Evolutionary conservation across 2,888 invertebrate species (phyloP).

Genomic region (Andrena camellia): DNA sequence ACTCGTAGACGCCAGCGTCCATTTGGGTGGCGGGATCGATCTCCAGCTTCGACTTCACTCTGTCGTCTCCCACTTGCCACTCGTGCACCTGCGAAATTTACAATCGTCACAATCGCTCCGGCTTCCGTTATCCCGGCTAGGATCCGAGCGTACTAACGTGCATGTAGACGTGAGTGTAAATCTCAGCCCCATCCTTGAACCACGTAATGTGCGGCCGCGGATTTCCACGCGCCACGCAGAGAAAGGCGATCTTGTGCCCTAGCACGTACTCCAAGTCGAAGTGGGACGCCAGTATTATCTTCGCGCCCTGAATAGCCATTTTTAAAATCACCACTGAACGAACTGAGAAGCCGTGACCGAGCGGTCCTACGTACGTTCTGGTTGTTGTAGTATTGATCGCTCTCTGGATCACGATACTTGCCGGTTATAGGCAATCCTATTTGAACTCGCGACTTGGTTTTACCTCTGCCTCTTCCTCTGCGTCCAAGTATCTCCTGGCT

Average conservation of each 20-base stretch:
- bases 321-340: too few species aligned
- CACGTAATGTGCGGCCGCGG: constrained; percentile 97
- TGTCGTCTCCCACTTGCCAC: constrained; percentile 93
- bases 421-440: constrained; percentile 95
- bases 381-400: constrained; percentile 96
- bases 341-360: background rate
- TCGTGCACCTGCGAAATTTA: constrained; percentile 91
- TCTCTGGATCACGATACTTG: constrained; percentile 95
- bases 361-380: constrained; percentile 89
- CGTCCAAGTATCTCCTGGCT: constrained; percentile 86
- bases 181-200: constrained; percentile 98
- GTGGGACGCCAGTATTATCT: constrained; percentile 94
- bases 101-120: constrained; percentile 1
- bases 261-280: constrained; percentile 97
- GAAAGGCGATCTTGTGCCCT: constrained; percentile 97
- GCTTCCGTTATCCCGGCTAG: background rate
- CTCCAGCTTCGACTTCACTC: constrained; percentile 96
- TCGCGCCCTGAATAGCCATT: constrained; percentile 90
- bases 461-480: constrained; percentile 90
- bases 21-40: constrained; percentile 98
- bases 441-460: constrained; percentile 93
- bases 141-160: constrained; percentile 88
- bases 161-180: constrained; percentile 94
- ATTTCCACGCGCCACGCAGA: constrained; percentile 95
- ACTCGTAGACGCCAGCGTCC: constrained; percentile 98